Evolutionary conservation across 64 coral and sea anemone species (phyloP).

Genomic region (Actinia tenebrosa): DNA sequence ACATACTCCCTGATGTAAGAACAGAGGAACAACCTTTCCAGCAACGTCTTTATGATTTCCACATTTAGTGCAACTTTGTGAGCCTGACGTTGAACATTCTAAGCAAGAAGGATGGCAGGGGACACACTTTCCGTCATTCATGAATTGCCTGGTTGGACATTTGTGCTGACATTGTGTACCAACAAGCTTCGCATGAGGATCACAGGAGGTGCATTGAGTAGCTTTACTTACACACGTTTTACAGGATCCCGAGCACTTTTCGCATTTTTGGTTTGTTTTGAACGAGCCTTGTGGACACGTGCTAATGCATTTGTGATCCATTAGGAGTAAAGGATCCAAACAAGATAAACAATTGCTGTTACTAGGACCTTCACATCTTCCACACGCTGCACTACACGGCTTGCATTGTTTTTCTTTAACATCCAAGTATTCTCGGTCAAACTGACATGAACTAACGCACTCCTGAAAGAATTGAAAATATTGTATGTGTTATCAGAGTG

Average conservation of each 20-base stretch:
- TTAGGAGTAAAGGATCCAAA: slow-evolving; percentile 46
- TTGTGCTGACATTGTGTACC: slow-evolving; percentile 36
- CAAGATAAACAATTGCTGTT: slow-evolving; percentile 70
- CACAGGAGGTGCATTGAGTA: slow-evolving; percentile 66
- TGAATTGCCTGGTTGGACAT: slow-evolving; percentile 45
- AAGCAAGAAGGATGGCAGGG: slow-evolving; percentile 76
- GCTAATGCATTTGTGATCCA: slow-evolving; percentile 58
- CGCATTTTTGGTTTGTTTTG: slow-evolving; percentile 34
- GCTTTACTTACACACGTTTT: slow-evolving; percentile 58
- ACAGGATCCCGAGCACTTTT: slow-evolving; percentile 62
- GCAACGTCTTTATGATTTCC: slow-evolving; percentile 16
- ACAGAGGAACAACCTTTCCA: background rate
- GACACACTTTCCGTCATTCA: slow-evolving; percentile 36
- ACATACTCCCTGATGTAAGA: slow-evolving; percentile 26
- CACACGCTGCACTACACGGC: slow-evolving; percentile 61
- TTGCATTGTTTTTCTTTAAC: slow-evolving; percentile 47
- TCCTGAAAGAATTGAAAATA: slow-evolving; percentile 21
- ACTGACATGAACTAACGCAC: slow-evolving; percentile 65
- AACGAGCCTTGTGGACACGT: slow-evolving; percentile 67
- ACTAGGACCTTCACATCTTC: slow-evolving; percentile 63
- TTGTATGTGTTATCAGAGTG: background rate
- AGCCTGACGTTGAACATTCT: slow-evolving; percentile 47
- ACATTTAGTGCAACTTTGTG: slow-evolving; percentile 65
- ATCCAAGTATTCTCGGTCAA: slow-evolving; percentile 47
- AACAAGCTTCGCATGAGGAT: slow-evolving; percentile 34